phyloP scores from a whole-genome alignment of 2,888 invertebrate genomes.

The Eupithecia pulchellata region DNA sequence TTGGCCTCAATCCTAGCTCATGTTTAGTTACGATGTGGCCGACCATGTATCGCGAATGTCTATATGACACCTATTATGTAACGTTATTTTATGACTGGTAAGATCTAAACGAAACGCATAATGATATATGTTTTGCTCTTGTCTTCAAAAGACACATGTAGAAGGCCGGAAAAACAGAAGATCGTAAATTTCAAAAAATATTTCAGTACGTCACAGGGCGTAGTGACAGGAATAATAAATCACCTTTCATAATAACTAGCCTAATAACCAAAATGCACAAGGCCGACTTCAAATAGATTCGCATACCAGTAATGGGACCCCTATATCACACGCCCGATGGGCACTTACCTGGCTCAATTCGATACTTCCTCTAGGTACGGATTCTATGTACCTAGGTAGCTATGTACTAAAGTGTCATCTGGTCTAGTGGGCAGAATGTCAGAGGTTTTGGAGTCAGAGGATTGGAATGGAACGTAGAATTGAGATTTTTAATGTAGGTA shows the following conservation, averaged over 20 bases:
- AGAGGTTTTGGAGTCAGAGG: not conserved
- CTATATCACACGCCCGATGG: constrained; percentile 60
- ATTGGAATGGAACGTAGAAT: not conserved
- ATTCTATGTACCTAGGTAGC: constrained; percentile 11
- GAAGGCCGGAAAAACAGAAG: too few species aligned
- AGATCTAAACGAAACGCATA: too few species aligned
- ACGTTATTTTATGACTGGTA: too few species aligned
- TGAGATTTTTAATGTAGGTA: not conserved
- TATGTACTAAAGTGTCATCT: not conserved
- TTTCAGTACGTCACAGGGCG: not conserved
- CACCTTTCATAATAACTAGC: not conserved
- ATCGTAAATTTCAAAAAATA: too few species aligned
- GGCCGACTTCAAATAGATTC: constrained; percentile 33
- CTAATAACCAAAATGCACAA: constrained; percentile 2
- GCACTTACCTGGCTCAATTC: constrained; percentile 67
- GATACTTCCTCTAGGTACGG: constrained; percentile 60
- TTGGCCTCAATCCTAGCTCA: too few species aligned
- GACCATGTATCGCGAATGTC: too few species aligned
- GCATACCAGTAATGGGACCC: constrained; percentile 37
- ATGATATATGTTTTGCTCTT: too few species aligned
- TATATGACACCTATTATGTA: too few species aligned
- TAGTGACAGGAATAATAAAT: not conserved
- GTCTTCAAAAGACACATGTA: too few species aligned
- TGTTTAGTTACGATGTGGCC: too few species aligned
- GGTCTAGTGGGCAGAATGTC: not conserved